A percentile compares a stretch with the other conserved stretches of the same genome.
Evolutionary conservation across 1,140 invertebrate genomes (phyloP).

Genomic region (Megalopta genalis): DNA sequence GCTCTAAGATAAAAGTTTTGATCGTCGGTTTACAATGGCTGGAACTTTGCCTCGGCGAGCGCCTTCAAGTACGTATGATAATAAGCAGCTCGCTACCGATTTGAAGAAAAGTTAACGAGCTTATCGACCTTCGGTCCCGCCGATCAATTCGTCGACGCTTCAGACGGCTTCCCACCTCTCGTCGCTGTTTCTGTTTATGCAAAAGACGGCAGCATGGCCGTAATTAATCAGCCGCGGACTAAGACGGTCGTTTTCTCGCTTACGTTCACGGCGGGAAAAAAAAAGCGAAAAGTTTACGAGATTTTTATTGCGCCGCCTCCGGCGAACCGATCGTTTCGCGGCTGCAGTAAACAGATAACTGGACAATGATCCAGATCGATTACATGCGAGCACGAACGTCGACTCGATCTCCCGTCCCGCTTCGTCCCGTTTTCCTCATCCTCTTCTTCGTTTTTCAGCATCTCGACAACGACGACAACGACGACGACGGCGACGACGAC

Average conservation of each 20-base stretch:
- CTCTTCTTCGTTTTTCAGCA: no score
- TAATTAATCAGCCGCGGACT: constrained; percentile 19
- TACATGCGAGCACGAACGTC: not conserved
- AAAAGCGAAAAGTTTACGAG: constrained; percentile 2
- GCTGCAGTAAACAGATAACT: not conserved
- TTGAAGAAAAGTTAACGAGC: constrained; percentile 57
- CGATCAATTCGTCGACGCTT: constrained; percentile 32
- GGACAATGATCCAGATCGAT: not conserved
- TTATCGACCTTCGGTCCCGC: constrained; percentile 33
- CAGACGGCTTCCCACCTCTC: constrained; percentile 4
- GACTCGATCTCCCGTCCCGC: not conserved
- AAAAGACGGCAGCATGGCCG: not conserved
- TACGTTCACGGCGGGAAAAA: not conserved
- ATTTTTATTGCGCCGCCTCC: constrained; percentile 1
- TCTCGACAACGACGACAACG: no score
- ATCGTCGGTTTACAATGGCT: no score
- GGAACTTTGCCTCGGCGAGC: not conserved
- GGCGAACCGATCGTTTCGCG: no score
- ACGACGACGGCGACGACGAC: no score
- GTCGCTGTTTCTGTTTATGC: no score
- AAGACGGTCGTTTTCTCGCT: not conserved
- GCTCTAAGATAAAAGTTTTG: no score
- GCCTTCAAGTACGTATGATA: constrained; percentile 12
- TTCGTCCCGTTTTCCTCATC: not conserved
- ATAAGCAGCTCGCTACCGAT: constrained; percentile 24